Evolutionary conservation across 92 coral and sea anemone species (phyloP), one percentile per base, ranked within the genome.

Genomic region (Epizoanthus ramosus): DNA sequence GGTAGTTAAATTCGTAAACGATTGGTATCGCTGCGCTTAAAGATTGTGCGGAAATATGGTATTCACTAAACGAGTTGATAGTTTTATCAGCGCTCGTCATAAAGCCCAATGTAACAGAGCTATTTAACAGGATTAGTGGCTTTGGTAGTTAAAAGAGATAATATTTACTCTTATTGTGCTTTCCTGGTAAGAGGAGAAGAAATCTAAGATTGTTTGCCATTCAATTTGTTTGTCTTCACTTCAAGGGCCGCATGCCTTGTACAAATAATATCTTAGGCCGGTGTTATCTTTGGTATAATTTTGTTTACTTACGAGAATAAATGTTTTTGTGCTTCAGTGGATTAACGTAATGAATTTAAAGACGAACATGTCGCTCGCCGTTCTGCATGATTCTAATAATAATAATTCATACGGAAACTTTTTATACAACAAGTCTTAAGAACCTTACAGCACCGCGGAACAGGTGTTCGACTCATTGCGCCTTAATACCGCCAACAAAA

Each of bases 381-480:
- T 25, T 73, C 28, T 12, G 45, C 18, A 47, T 75, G 24, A 58
- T 75, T 74, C 39, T 75, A 66, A 21, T 57, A 77, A 37, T n/a
- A n/a, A n/a, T n/a, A 10, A 19, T 61, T 57, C 9, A 57, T 25
- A 56, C 17, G 15, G 16, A 50, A 50, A 10, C 15, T 9, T 9
- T 9, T 50, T 10, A 13, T 53, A 14, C 41, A 19, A 5, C 35
- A 18, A 22, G 4, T 74, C 7, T 17, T 74, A 43, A 23, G 57
- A 56, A 39, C 21, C 53, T 43, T 74, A 21, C 60, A 1, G 54
- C 54, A 50, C 54, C 1, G 54, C 15, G 17, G 35, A 50, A 77
- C 82, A 77, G 71, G 82, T 77, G 82, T 77, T 77, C 17, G 15
- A n/a, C 69, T 14, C 82, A 2, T 60, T 37, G 65, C 24, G 0